Conservation (phyloP, 2,113 vertebrate genomes). For the Coryphaenoides rupestris region DNA sequence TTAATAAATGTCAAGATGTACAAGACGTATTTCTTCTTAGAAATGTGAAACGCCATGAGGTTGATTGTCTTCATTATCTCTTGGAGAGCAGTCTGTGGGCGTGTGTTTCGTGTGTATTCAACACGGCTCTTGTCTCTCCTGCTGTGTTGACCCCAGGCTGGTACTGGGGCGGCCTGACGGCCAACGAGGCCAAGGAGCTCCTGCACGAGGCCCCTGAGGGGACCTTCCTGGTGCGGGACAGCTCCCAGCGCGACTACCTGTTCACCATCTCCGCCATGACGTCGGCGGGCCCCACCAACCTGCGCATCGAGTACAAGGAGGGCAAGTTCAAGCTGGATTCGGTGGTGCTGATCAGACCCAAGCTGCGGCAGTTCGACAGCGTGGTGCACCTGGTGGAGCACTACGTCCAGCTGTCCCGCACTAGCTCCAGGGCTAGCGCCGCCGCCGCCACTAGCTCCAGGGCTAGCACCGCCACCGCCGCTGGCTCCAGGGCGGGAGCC, state of each 20-base stretch:
- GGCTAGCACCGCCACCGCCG: slow-evolving; percentile 30
- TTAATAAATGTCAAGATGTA: too few relatives aligned
- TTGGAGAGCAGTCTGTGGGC: too few relatives aligned
- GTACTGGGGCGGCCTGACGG: slow-evolving; percentile 95
- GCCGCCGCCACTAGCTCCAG: background rate
- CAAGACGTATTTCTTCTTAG: too few relatives aligned
- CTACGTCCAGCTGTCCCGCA: slow-evolving; percentile 87
- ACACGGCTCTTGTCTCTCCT: too few relatives aligned
- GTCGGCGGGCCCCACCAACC: slow-evolving; percentile 90
- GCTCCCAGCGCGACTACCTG: slow-evolving; percentile 90
- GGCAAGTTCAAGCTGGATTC: slow-evolving; percentile 97
- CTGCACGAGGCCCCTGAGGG: slow-evolving; percentile 87
- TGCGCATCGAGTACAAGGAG: slow-evolving; percentile 90
- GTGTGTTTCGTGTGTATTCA: too few relatives aligned
- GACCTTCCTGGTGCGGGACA: slow-evolving; percentile 92
- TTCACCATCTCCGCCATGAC: slow-evolving; percentile 96
- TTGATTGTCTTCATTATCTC: too few relatives aligned
- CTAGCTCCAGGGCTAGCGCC: background rate
- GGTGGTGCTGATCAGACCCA: slow-evolving; percentile 87
- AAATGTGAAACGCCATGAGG: too few relatives aligned
- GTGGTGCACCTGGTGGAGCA: slow-evolving; percentile 94
- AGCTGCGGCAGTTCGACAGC: slow-evolving; percentile 91
- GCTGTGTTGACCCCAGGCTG: slow-evolving; percentile 85
- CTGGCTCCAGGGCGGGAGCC: background rate
- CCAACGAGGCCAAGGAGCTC: slow-evolving; percentile 90